Conservation (phyloP, 2,113 vertebrate genomes). For the Pongo abelii region DNA sequence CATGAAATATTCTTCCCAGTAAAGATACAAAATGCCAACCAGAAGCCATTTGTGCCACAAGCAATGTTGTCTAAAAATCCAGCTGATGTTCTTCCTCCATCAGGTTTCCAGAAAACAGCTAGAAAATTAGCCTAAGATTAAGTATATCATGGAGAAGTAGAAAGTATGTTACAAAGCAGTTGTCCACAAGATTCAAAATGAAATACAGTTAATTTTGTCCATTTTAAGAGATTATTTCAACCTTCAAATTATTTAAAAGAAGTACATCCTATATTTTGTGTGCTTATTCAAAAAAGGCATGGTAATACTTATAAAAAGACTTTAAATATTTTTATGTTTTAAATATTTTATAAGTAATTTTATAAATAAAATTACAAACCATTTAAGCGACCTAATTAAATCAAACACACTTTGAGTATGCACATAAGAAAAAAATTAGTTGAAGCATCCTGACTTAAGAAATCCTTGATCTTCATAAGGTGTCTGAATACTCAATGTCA, state of each 20-base stretch:
- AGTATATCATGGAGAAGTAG: not conserved
- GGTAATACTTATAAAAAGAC: not conserved
- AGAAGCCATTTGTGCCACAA: not conserved
- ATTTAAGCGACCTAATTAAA: not conserved
- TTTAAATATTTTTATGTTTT: not conserved
- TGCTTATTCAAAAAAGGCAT: not conserved
- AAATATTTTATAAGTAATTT: no score
- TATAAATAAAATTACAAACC: not conserved
- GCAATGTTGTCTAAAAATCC: not conserved
- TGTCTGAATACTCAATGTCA: not conserved
- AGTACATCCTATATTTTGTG: not conserved
- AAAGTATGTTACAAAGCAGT: not conserved
- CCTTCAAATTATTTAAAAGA: not conserved
- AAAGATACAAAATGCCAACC: not conserved
- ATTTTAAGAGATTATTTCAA: not conserved
- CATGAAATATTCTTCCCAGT: not conserved
- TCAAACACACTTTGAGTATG: not conserved
- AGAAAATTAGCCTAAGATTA: not conserved
- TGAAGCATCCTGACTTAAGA: not conserved
- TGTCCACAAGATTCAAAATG: not conserved
- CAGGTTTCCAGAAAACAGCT: not conserved
- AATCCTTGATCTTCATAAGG: not conserved
- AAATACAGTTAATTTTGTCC: not conserved
- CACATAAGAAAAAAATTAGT: not conserved
- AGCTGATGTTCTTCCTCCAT: not conserved